phyloP scores from a whole-genome alignment of 2,888 invertebrate species.

The Nysson spinosus region DNA sequence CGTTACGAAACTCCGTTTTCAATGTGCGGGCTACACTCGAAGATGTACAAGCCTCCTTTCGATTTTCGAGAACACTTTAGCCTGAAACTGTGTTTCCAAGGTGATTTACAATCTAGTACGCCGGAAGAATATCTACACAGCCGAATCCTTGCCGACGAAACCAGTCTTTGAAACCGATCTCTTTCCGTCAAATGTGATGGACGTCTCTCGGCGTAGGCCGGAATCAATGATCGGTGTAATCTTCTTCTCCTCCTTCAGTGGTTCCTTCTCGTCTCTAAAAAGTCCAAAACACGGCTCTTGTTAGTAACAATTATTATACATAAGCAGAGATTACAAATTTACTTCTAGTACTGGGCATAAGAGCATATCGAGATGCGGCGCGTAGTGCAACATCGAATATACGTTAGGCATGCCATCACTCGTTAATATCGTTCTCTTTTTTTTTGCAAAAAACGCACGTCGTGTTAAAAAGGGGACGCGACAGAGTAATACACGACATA shows the following conservation, averaged over 20 bases:
- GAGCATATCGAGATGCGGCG: slow-evolving; percentile 55
- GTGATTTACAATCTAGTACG: slow-evolving; percentile 77
- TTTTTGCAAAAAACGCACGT: slow-evolving; percentile 31
- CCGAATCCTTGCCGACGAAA: slow-evolving; percentile 94
- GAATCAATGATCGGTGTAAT: slow-evolving; percentile 80
- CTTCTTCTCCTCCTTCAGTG: slow-evolving; percentile 83
- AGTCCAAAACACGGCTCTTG: slow-evolving; percentile 18
- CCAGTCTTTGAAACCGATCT: slow-evolving; percentile 90
- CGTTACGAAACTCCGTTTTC: slow-evolving; percentile 15
- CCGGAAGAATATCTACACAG: slow-evolving; percentile 82
- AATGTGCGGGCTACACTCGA: slow-evolving; percentile 4
- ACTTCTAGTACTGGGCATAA: slow-evolving; percentile 52
- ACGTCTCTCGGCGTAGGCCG: slow-evolving; percentile 86
- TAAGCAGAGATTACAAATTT: no score
- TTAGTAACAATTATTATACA: not conserved
- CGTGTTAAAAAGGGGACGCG: no score
- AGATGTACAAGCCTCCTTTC: slow-evolving; percentile 1
- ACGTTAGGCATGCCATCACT: slow-evolving; percentile 57
- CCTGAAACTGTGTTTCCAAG: slow-evolving; percentile 49
- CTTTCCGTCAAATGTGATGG: slow-evolving; percentile 89
- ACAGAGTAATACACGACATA: no score
- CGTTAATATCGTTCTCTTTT: slow-evolving; percentile 44
- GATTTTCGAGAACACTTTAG: slow-evolving; percentile 58
- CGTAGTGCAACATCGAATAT: slow-evolving; percentile 55
- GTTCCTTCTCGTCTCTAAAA: slow-evolving; percentile 89